Conservation (phyloP, 2,797 vertebrate species). For the Acanthornis magna region DNA sequence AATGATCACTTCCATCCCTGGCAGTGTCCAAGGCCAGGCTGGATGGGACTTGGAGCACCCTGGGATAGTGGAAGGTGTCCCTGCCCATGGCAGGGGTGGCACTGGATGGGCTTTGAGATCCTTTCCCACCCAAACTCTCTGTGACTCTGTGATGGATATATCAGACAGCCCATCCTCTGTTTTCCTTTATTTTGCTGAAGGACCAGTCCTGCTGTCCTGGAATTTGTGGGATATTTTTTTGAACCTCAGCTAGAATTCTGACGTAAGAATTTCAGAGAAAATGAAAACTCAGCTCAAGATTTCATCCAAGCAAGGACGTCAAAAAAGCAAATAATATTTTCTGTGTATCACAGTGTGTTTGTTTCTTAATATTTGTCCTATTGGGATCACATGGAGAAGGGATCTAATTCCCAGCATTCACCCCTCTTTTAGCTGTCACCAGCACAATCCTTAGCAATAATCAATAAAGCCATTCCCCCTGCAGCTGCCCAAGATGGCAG, state of each 20-base stretch:
- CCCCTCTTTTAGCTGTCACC: slow-evolving; percentile 14
- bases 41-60: accelerated
- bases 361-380: not conserved
- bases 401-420: not conserved
- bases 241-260: not conserved
- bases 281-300: not conserved
- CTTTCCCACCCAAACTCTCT: no score
- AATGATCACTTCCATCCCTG: not conserved
- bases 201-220: not conserved
- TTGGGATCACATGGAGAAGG: not conserved
- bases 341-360: not conserved
- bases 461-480: slow-evolving; percentile 23
- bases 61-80: not conserved
- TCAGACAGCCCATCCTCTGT: not conserved
- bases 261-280: not conserved
- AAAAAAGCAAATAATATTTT: not conserved
- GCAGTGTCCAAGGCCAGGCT: accelerated
- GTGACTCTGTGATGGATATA: no score
- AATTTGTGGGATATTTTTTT: not conserved
- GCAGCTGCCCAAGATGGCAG: slow-evolving; percentile 23
- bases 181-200: not conserved
- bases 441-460: slow-evolving; percentile 30
- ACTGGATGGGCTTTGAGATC: not conserved
- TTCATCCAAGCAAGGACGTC: not conserved
- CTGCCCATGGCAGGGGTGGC: not conserved